Conservation (phyloP, 2,888 invertebrate species). For the Salticus scenicus region DNA sequence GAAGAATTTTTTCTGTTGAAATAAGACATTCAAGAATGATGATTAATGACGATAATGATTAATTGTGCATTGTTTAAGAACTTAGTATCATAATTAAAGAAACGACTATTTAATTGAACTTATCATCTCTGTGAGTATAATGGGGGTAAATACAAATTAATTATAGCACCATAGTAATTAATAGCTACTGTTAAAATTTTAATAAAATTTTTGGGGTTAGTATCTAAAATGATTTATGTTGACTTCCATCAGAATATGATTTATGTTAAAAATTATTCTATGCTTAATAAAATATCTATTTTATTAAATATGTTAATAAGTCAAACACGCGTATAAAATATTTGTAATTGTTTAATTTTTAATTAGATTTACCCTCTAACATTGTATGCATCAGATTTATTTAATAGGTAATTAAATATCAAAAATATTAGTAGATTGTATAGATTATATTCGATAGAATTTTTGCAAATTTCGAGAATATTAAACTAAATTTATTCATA, state of each 20-base stretch:
- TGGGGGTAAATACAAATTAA: not conserved
- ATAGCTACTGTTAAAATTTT: not conserved
- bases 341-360: too few species aligned
- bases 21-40: not conserved
- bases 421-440: too few species aligned
- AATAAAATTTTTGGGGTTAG: not conserved
- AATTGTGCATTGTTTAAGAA: not conserved
- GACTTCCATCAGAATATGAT: not conserved
- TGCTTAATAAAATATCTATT: too few species aligned
- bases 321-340: too few species aligned
- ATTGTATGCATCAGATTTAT: too few species aligned
- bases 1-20: not conserved
- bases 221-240: not conserved
- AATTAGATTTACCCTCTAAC: too few species aligned
- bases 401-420: too few species aligned
- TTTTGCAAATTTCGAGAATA: too few species aligned
- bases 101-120: not conserved
- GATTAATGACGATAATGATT: not conserved
- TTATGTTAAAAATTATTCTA: too few species aligned
- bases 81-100: conserved; percentile 5
- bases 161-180: not conserved
- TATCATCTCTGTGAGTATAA: not conserved
- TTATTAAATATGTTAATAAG: too few species aligned
- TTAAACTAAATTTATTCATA: too few species aligned
- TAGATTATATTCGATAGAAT: too few species aligned